Base-by-base conservation (phyloP, 2,797 vertebrate genomes). In the Coccyzus lansbergi region DNA sequence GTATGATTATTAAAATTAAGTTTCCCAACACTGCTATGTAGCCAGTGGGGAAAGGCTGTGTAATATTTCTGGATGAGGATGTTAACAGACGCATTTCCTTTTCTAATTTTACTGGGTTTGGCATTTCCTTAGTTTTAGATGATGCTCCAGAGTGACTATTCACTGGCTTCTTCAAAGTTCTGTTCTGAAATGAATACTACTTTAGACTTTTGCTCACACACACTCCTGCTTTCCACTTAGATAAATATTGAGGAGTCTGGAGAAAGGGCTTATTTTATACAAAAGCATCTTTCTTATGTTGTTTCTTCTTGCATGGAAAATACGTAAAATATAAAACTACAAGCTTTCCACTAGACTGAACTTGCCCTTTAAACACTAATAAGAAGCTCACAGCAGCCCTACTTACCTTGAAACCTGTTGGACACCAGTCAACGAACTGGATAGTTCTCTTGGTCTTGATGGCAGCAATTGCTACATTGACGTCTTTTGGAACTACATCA, bases 401-500 rank as follows among this genome's bases (percentile, higher is more conserved):
- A 16, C 93, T 97, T 55, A 98, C 98, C 97, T 98, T 98, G 91
- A 98, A 98, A 34, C 98, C 98, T 20, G 98, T 98, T 24, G 98
- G 98, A 36, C 98, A 98, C 98, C 98, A 98, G 80, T 98, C 98
- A 0, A 98, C 98, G 81, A 98, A 99, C 95, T 99, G 99, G 86
- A 99, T 97, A 7, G 97, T 97, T 40, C 98, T 98, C 31, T 98
- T 98, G 62, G 98, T 98, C 96, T 99, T 99, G 93, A 99, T 99
- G 69, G 97, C 98, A 1, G 98, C 98, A 11, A 99, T 99, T 33
- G 99, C 99, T 0, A 98, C 97, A 2, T 99, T 99, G 60, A 99
- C 99, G 1, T 99, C 99, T 94, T 99, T 99, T 72, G 99, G 99
- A 4, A 99, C 98, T 2, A 99, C 98, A 0, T 99, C 98, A 0